These are phyloP conservation scores for Buphagus erythrorhynchus DNA, from an alignment of 2,797 vertebrate species.

Conservation along the genomic window DNA sequence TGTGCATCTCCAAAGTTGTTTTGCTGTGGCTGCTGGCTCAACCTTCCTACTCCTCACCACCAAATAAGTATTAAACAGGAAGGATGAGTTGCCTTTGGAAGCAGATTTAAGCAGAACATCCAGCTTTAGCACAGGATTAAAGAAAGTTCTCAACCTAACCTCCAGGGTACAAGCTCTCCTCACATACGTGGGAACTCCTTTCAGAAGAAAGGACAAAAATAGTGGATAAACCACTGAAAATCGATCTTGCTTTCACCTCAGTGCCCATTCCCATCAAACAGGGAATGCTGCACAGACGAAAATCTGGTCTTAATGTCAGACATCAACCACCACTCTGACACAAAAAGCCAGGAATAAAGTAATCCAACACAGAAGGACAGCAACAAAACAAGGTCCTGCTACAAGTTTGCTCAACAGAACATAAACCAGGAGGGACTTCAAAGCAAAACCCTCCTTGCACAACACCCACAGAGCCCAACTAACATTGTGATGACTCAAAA, in stretches of 20 bases:
- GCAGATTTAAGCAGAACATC: neutral
- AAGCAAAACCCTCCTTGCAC: conserved; percentile 12
- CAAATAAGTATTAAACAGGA: neutral
- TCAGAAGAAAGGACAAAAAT: neutral
- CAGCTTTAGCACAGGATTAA: neutral
- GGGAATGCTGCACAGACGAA: neutral
- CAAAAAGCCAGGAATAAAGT: neutral
- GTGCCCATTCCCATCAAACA: neutral
- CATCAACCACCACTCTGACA: neutral
- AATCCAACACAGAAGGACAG: conserved; percentile 4
- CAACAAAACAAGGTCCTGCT: neutral
- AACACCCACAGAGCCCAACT: neutral
- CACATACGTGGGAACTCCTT: rapidly evolving
- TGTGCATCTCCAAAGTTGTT: neutral
- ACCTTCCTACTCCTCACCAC: neutral
- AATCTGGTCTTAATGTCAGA: neutral
- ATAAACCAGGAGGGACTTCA: conserved; percentile 6
- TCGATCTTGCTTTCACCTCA: neutral
- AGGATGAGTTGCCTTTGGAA: neutral
- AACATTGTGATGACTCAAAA: neutral
- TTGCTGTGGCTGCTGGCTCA: neutral
- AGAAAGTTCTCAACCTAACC: neutral
- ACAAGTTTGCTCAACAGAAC: neutral
- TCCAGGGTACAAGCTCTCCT: neutral
- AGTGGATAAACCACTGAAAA: neutral